Evolutionary conservation across 1,140 invertebrate species (phyloP).

Genomic region (Anagrus nilaparvatae): DNA sequence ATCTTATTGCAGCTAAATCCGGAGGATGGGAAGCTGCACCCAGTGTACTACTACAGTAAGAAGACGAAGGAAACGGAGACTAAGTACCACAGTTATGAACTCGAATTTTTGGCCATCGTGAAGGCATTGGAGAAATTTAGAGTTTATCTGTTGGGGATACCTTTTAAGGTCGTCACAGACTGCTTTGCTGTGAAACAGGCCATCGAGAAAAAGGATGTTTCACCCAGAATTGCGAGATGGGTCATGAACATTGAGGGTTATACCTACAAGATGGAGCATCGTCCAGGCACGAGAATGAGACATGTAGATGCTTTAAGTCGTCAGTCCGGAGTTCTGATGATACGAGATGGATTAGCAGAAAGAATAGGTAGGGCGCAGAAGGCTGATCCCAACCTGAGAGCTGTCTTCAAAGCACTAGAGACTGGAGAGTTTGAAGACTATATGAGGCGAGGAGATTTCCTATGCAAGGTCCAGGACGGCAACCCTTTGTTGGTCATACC

Average conservation of each 20-base stretch:
- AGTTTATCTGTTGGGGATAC: constrained; percentile 25
- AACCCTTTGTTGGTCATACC: constrained; percentile 20
- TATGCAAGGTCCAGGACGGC: constrained; percentile 3
- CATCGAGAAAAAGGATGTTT: neutral
- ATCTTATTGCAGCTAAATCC: constrained; percentile 23
- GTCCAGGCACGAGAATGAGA: neutral
- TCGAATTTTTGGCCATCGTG: constrained; percentile 17
- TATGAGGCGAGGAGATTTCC: neutral
- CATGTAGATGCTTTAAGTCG: constrained; percentile 1
- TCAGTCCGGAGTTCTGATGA: neutral
- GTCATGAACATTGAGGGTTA: neutral
- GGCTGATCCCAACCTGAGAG: neutral
- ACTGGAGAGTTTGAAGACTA: constrained; percentile 3
- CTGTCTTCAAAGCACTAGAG: neutral
- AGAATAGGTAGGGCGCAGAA: neutral
- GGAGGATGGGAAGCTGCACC: constrained; percentile 15
- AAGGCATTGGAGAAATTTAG: constrained; percentile 16
- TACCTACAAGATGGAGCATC: neutral
- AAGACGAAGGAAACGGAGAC: constrained; percentile 13
- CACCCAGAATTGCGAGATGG: neutral
- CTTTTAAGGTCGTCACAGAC: constrained; percentile 33
- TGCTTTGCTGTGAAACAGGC: constrained; percentile 23
- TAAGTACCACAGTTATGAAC: constrained; percentile 17
- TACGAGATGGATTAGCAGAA: neutral
- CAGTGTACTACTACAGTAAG: constrained; percentile 16